Evolutionary conservation across 2,797 vertebrate genomes (phyloP).

Genomic region (Manis crassicaudata): DNA sequence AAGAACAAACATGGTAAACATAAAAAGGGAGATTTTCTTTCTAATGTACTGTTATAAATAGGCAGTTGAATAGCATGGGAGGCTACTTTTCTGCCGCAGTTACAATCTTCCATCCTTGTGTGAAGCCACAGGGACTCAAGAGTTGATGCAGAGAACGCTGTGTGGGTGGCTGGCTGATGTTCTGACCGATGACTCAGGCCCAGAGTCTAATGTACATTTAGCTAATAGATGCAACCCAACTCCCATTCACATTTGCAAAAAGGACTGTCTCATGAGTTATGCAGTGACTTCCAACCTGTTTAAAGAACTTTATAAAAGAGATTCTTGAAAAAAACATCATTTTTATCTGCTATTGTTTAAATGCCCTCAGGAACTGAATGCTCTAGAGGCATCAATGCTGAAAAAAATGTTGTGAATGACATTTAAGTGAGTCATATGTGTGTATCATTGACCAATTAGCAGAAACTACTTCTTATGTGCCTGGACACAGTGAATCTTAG

Average conservation of each 20-base stretch:
- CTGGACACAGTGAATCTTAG: slow-evolving; percentile 31
- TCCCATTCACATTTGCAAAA: slow-evolving; percentile 58
- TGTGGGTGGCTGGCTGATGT: neutral
- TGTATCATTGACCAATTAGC: slow-evolving; percentile 28
- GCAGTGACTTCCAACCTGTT: slow-evolving; percentile 69
- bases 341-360: slow-evolving; percentile 35
- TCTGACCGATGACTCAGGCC: neutral
- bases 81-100: neutral
- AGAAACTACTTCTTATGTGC: neutral
- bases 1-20: neutral
- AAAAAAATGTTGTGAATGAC: neutral
- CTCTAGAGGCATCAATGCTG: neutral
- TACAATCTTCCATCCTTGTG: neutral
- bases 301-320: neutral
- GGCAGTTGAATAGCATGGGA: neutral
- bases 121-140: neutral
- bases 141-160: neutral
- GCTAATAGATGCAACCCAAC: neutral
- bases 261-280: slow-evolving; percentile 71
- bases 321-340: slow-evolving; percentile 21
- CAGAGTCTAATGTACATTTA: neutral
- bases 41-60: neutral
- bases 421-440: slow-evolving; percentile 39
- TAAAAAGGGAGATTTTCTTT: neutral
- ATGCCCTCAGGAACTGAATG: neutral